Base-by-base conservation (phyloP, 1,140 invertebrate species). In the Drosophila leontia region DNA sequence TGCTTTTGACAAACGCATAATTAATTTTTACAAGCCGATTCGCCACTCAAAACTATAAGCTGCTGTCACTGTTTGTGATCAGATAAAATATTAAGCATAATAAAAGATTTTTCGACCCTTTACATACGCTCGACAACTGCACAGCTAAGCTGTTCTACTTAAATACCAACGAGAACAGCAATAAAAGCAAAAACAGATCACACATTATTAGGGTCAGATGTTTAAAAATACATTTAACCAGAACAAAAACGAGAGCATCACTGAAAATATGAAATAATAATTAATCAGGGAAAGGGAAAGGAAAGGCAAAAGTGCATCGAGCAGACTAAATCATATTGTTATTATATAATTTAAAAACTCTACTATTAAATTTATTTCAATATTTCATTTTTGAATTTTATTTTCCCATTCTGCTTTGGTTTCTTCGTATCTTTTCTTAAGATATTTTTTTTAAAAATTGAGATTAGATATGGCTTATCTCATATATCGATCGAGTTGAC, bases 141-240 rank as follows among this genome's bases (percentile, higher is more conserved):
- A 61, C 48, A 42, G 56, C 34, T 50, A 37, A 48, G 32, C 47
- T 57, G 29, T 32, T 50, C 53, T 35, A 50, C 51, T 13, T 17
- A 70, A 69, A 41, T 42, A 11, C 9, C 17, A 65, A 51, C 32
- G 15, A 58, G 60, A 67, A 51, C 59, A 55, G 65, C 55, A 17
- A 45, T 57, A 29, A 44, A 32, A 58, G 53, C 41, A 75, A 17
- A 23, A 75, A 26, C 48, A 41, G 65, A 70, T 57, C 62, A 56
- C 9, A 71, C 48, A 45, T 58, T 78, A 78, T 78, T 78, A 57
- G 75, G 75, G 75, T 71, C 75, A 78, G 42, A 39, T 50, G 51
- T 78, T 59, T 78, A 78, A 45, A 78, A 78, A 78, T 78, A 78
- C 17, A 67, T 70, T 23, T 37, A 39, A 9, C 29, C 29, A 19